These are phyloP conservation scores for Trissolcus basalis DNA, from an alignment of 1,140 invertebrate species.

Conservation along the genomic window DNA sequence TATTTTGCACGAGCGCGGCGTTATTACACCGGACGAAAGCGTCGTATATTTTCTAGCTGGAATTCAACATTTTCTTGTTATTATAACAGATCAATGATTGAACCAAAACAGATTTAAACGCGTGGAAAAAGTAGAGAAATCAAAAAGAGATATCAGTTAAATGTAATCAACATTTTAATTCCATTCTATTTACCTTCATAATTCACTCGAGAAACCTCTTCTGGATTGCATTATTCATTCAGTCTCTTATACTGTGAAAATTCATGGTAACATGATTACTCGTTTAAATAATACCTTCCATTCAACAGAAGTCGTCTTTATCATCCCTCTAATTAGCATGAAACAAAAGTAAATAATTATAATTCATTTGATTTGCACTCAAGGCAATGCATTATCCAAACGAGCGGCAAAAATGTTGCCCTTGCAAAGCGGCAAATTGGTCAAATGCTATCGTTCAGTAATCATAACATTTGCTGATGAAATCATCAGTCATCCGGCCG, in stretches of 20 bases:
- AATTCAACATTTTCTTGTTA: no score
- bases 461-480: constrained; percentile 32
- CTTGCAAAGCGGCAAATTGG: constrained; percentile 4
- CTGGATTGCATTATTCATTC: not conserved
- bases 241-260: not conserved
- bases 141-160: not conserved
- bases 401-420: not conserved
- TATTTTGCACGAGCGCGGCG: no score
- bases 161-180: constrained; percentile 4
- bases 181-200: not conserved
- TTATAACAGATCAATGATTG: no score
- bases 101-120: no score
- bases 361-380: not conserved
- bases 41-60: constrained; percentile 21
- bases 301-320: not conserved
- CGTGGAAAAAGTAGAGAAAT: not conserved
- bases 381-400: not conserved
- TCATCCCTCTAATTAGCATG: constrained; percentile 1
- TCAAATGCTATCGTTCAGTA: constrained; percentile 1
- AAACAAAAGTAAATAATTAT: constrained; percentile 8
- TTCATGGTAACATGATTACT: constrained; percentile 1
- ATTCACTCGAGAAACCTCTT: not conserved
- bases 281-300: constrained; percentile 4
- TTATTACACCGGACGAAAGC: no score
- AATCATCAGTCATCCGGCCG: constrained; percentile 18